Evolutionary conservation across 2,797 vertebrate genomes (phyloP).

Genomic region (Protosalanx chinensis): DNA sequence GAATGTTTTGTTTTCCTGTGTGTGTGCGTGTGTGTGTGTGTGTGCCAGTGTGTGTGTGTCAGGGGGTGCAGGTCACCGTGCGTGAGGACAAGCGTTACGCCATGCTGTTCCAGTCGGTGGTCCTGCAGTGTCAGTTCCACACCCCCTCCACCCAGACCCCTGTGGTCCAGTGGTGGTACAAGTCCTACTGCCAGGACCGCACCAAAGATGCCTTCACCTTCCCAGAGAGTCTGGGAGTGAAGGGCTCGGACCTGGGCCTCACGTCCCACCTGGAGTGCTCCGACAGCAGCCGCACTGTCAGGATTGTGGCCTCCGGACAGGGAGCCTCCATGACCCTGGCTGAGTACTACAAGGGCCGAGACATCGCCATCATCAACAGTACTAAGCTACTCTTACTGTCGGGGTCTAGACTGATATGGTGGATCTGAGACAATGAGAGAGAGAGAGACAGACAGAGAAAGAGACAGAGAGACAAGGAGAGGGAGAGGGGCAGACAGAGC

Average conservation of each 20-base stretch:
- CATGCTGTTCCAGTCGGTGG: slow-evolving; percentile 92
- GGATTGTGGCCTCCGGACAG: slow-evolving; percentile 88
- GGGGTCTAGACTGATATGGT: too few relatives aligned
- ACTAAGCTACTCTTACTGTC: slow-evolving; percentile 52
- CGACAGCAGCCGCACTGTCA: slow-evolving; percentile 89
- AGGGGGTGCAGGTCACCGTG: slow-evolving; percentile 83
- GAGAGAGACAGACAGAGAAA: too few relatives aligned
- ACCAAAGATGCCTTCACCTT: slow-evolving; percentile 84
- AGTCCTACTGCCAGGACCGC: slow-evolving; percentile 93
- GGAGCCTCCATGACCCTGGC: slow-evolving; percentile 85
- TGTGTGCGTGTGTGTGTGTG: slow-evolving; percentile 43
- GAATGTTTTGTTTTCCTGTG: background rate
- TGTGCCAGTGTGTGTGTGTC: slow-evolving; percentile 57
- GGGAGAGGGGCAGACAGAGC: too few relatives aligned
- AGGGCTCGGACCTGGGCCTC: slow-evolving; percentile 76
- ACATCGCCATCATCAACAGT: slow-evolving; percentile 92
- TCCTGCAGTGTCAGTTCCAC: slow-evolving; percentile 90
- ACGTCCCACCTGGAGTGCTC: slow-evolving; percentile 85
- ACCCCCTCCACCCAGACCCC: slow-evolving; percentile 84
- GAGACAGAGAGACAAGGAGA: too few relatives aligned
- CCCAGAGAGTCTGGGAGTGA: slow-evolving; percentile 64
- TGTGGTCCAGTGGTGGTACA: slow-evolving; percentile 96
- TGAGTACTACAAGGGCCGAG: slow-evolving; percentile 92
- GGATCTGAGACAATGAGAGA: too few relatives aligned
- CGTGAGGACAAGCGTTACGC: slow-evolving; percentile 85